Percentiles rank a stretch among this genome's conserved stretches.
phyloP scores from a whole-genome alignment of 2,888 invertebrate genomes.

The Pegoplata infirma region DNA sequence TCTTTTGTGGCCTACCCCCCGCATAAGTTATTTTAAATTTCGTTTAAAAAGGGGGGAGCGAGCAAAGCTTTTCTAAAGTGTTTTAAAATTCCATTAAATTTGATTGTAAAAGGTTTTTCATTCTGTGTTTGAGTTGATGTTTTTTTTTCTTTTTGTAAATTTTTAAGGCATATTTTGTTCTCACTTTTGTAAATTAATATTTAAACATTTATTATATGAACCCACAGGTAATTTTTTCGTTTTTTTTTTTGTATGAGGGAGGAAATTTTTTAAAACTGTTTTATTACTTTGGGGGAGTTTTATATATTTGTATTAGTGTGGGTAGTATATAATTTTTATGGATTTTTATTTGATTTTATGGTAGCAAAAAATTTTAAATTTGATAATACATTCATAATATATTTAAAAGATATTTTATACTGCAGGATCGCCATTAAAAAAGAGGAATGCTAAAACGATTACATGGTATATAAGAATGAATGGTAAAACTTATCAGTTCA shows the following conservation, averaged over 20 bases:
- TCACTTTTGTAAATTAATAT: slow-evolving; percentile 76
- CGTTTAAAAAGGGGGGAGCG: slow-evolving; percentile 14
- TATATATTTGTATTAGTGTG: not conserved
- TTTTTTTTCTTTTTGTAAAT: slow-evolving; percentile 15
- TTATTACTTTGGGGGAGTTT: slow-evolving; percentile 6
- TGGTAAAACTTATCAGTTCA: too few species aligned
- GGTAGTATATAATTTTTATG: slow-evolving; percentile 16
- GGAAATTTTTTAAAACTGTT: not conserved
- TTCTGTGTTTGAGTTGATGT: slow-evolving; percentile 14
- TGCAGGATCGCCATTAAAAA: too few species aligned
- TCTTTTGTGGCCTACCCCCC: slow-evolving; percentile 61
- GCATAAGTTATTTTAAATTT: slow-evolving; percentile 37
- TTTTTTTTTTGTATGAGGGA: not conserved
- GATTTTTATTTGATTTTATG: slow-evolving; percentile 29
- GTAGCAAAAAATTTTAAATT: too few species aligned
- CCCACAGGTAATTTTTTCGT: slow-evolving; percentile 40
- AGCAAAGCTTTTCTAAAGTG: slow-evolving; percentile 57
- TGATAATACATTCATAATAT: too few species aligned
- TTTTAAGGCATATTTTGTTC: slow-evolving; percentile 74
- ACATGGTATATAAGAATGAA: too few species aligned
- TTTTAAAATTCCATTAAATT: slow-evolving; percentile 76
- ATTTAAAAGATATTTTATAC: too few species aligned
- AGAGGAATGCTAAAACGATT: too few species aligned
- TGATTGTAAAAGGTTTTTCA: slow-evolving; percentile 66
- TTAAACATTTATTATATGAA: slow-evolving; percentile 60